Conservation (phyloP, 53 echinoderm and acorn worm species). For the Henricia sp. region DNA sequence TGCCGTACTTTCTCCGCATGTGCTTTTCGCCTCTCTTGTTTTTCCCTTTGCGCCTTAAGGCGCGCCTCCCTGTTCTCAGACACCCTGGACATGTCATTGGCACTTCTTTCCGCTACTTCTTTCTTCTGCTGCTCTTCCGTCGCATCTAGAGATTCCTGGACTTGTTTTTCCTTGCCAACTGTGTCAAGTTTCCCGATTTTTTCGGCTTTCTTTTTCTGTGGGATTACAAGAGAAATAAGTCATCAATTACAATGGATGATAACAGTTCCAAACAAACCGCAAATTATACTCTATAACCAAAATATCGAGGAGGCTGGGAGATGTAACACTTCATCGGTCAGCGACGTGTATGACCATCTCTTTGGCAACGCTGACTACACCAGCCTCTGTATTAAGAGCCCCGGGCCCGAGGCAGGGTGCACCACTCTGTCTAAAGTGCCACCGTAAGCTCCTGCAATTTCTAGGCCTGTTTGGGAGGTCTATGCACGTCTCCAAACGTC, state of each 20-base stretch:
- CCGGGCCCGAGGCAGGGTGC: too few species aligned
- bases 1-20: constrained; percentile 90
- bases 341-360: too few species aligned
- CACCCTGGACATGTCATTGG: constrained; percentile 65
- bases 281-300: too few species aligned
- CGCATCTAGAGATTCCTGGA: constrained; percentile 67
- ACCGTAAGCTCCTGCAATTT: background rate
- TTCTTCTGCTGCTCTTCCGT: constrained; percentile 74
- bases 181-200: constrained; percentile 88
- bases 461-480: background rate
- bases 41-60: constrained; percentile 68
- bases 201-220: constrained; percentile 80
- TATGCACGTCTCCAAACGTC: background rate
- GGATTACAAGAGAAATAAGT: constrained; percentile 2
- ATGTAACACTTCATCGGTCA: too few species aligned
- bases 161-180: constrained; percentile 80
- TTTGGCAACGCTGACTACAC: too few species aligned
- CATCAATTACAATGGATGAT: background rate
- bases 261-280: background rate
- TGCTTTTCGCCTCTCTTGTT: constrained; percentile 75
- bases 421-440: background rate
- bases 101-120: constrained; percentile 63
- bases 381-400: too few species aligned
- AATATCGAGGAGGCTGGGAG: too few species aligned
- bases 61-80: constrained; percentile 85